A percentile compares a stretch with the other conserved stretches of the same genome.
Evolutionary conservation across 1,140 invertebrate genomes (phyloP).

Genomic region (Bombus confusus): DNA sequence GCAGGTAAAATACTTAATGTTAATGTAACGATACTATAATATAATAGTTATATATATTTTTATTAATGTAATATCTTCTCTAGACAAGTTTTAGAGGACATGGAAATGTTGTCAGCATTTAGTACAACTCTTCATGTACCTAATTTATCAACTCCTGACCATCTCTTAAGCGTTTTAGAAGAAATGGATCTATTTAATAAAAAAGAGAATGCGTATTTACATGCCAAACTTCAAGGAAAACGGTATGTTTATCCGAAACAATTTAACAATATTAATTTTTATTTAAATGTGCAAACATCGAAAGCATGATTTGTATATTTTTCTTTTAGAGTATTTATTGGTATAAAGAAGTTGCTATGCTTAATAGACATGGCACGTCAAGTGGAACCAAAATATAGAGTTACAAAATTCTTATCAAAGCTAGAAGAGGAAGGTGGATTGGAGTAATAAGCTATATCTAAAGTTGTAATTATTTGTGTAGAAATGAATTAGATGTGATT

Average conservation of each 20-base stretch:
- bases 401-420: conserved; percentile 95
- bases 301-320: neutral
- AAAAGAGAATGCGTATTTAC: conserved; percentile 90
- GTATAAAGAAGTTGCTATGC: conserved; percentile 96
- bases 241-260: conserved; percentile 82
- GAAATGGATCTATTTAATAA: conserved; percentile 92
- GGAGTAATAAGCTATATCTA: conserved; percentile 80
- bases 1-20: conserved; percentile 84
- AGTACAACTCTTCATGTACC: conserved; percentile 95
- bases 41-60: neutral
- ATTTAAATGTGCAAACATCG: neutral
- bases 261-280: no score
- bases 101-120: conserved; percentile 96
- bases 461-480: conserved; percentile 46
- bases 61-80: conserved; percentile 16
- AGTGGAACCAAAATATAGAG: conserved; percentile 90
- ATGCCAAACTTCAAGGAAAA: conserved; percentile 89
- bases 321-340: conserved; percentile 92
- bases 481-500: conserved; percentile 44
- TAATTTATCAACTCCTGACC: conserved; percentile 92
- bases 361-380: conserved; percentile 95
- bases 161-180: conserved; percentile 93
- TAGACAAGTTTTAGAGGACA: conserved; percentile 95
- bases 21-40: neutral
- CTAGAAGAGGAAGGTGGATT: conserved; percentile 95